Evolutionary conservation across 1,140 invertebrate species (phyloP).

Genomic region (Aphelenchoides besseyi): DNA sequence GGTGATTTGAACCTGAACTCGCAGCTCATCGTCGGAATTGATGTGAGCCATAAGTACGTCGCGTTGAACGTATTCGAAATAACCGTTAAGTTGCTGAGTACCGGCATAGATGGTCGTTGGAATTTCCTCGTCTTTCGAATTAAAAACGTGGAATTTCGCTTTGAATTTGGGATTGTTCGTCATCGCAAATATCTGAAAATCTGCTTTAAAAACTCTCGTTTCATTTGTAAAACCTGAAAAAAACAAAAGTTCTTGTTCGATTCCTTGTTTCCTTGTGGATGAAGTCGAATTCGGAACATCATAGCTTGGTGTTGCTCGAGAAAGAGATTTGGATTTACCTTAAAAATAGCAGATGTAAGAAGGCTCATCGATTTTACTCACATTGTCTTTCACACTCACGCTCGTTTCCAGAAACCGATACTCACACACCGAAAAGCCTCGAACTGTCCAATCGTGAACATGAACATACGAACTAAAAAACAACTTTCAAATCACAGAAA

Average conservation of each 20-base stretch:
- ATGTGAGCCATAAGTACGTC: constrained; percentile 55
- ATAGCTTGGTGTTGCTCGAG: constrained; percentile 25
- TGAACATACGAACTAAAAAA: neutral
- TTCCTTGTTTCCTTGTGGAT: constrained; percentile 62
- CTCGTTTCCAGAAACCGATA: constrained; percentile 59
- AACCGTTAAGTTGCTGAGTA: constrained; percentile 58
- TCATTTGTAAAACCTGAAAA: constrained; percentile 52
- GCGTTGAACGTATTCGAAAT: constrained; percentile 61
- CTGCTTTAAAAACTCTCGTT: neutral
- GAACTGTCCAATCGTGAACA: constrained; percentile 49
- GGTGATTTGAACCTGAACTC: constrained; percentile 48
- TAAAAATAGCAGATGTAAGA: constrained; percentile 12
- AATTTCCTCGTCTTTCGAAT: constrained; percentile 54
- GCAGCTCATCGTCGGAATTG: constrained; percentile 49
- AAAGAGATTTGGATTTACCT: neutral
- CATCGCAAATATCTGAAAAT: constrained; percentile 42
- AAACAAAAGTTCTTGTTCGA: constrained; percentile 62
- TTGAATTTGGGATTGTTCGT: constrained; percentile 50
- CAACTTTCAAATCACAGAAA: too few species aligned
- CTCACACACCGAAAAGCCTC: constrained; percentile 60
- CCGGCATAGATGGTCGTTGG: constrained; percentile 60
- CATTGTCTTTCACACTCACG: constrained; percentile 50
- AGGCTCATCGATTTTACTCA: constrained; percentile 31
- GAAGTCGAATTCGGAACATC: constrained; percentile 55
- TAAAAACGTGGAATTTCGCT: constrained; percentile 58